phyloP scores from a whole-genome alignment of 2,888 invertebrate genomes.

The Sminthurides aquaticus region DNA sequence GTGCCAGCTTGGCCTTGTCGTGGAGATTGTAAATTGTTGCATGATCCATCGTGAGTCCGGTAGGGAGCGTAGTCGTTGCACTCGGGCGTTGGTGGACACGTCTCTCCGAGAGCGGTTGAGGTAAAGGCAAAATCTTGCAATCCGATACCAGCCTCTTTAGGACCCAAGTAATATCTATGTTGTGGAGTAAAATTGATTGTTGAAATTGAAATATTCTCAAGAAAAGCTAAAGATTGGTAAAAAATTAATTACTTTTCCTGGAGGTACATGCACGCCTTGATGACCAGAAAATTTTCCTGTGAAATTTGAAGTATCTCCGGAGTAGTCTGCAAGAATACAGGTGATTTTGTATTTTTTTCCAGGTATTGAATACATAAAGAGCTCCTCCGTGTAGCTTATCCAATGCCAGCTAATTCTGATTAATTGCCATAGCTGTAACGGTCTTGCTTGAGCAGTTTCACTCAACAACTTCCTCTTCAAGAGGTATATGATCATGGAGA shows the following conservation, averaged over 20 bases:
- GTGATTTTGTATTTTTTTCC: neutral
- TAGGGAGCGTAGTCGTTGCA: slow-evolving; percentile 54
- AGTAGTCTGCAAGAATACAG: slow-evolving; percentile 26
- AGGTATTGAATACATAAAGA: neutral
- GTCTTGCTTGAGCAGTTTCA: neutral
- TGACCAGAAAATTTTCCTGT: slow-evolving; percentile 31
- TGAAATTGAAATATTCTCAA: too few species aligned
- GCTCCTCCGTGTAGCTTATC: neutral
- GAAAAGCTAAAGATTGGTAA: too few species aligned
- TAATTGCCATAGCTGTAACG: neutral
- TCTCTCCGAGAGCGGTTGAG: slow-evolving; percentile 30
- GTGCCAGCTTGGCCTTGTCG: slow-evolving; percentile 76
- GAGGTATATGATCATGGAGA: too few species aligned
- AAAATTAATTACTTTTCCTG: slow-evolving; percentile 33
- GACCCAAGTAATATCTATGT: slow-evolving; percentile 32
- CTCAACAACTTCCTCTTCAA: neutral
- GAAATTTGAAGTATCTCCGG: slow-evolving; percentile 29
- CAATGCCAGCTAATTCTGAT: neutral
- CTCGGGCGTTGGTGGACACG: slow-evolving; percentile 30
- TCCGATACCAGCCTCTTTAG: slow-evolving; percentile 35
- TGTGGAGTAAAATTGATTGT: neutral
- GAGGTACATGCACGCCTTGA: slow-evolving; percentile 32
- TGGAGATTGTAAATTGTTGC: slow-evolving; percentile 79
- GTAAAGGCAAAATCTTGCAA: slow-evolving; percentile 38
- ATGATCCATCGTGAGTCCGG: slow-evolving; percentile 71